Conservation (phyloP, 2,888 invertebrate genomes). For the Amiota communis region DNA sequence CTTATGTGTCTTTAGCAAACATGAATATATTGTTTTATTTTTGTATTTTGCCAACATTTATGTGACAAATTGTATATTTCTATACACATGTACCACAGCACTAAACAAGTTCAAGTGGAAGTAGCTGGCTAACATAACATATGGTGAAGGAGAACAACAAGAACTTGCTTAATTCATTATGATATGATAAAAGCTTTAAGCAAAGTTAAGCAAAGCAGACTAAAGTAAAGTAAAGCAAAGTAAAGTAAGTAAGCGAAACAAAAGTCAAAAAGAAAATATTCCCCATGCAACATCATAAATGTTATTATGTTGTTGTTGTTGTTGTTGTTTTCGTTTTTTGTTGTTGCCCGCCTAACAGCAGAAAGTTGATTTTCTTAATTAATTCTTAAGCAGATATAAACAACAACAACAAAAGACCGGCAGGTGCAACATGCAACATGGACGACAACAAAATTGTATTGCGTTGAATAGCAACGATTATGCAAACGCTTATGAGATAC, state of each 20-base stretch:
- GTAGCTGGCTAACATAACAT: too few species aligned
- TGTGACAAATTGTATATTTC: too few species aligned
- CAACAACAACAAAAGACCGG: background rate
- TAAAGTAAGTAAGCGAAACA: background rate
- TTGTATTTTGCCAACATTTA: too few species aligned
- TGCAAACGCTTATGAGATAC: constrained; percentile 21
- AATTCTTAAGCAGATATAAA: constrained; percentile 43
- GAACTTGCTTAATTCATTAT: constrained; percentile 13
- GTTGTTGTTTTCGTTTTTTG: constrained; percentile 31
- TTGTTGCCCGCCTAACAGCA: constrained; percentile 31
- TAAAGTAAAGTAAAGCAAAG: too few species aligned
- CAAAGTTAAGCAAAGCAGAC: background rate
- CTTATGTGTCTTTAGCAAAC: too few species aligned
- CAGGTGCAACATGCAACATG: constrained; percentile 5
- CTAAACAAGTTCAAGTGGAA: too few species aligned
- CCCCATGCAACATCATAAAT: background rate
- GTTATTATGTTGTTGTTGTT: constrained; percentile 30
- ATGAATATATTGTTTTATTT: too few species aligned
- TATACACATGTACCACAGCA: too few species aligned
- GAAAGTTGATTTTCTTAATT: constrained; percentile 54
- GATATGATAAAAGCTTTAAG: constrained; percentile 14
- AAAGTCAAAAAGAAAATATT: background rate
- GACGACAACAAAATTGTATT: constrained; percentile 28
- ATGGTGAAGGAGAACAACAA: background rate
- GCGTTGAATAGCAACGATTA: constrained; percentile 6